Evolutionary conservation across 2,113 vertebrate genomes (phyloP), one percentile per base, ranked within the genome.

Genomic region (Petroica traversi): DNA sequence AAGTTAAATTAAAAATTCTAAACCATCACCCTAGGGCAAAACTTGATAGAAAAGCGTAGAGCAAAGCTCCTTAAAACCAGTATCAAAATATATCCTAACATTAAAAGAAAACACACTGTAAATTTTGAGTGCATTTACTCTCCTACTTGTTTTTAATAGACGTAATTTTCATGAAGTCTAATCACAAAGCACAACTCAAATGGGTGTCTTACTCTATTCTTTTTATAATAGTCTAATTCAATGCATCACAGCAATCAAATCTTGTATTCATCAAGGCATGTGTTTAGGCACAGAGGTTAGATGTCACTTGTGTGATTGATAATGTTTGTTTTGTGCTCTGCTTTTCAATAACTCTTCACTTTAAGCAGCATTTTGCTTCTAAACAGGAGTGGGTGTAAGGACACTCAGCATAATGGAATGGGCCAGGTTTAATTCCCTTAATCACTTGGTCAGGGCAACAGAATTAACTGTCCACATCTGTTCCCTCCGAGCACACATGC

Each of bases 401-500:
- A 95, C 97, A 93, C 97, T 98, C 97, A 97, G 85, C 43, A 57
- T 98, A 98, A 98, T 98, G 97, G 97, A 98, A 98, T 36, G 83
- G 97, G 91, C 98, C 95, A 96, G 93, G 96, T 98, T 98, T 98
- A 98, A 98, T 98, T 98, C 97, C 97, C 96, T 97, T 98, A 98
- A 98, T 98, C 97, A 84, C 95, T 96, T 94, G 96, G 98, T 97
- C 97, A 97, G 97, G 95, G 97, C 97, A 97, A 95, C 94, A 94
- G 97, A 98, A 98, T 98, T 98, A 98, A 98, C 96, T 92, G 97
- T 93, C 92, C 96, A 93, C 98, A 98, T 98, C 97, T 98, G 98
- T 97, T 98, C 96, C 72, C 94, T 91, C 46, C 4, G 4, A 97
- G 93, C 45, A 29, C 92, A 95, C 77, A 92, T 74, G 89, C 89